Base-by-base conservation (phyloP, 1,140 invertebrate species). In the Caenorhabditis brenneri region DNA sequence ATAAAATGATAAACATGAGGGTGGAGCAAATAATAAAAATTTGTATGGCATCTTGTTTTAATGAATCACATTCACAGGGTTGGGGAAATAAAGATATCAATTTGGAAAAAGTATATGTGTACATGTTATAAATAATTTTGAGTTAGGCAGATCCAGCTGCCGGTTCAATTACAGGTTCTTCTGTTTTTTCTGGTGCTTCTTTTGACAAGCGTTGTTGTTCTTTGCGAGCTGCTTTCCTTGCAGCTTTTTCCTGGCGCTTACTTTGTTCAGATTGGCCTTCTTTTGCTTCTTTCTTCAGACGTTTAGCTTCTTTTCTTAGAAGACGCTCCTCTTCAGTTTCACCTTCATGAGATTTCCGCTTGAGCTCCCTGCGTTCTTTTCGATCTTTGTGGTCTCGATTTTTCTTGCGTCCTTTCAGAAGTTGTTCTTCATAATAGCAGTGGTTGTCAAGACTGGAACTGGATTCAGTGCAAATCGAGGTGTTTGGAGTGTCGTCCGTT, bases 321-420 rank as follows among this genome's bases (percentile, higher is more conserved):
- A 33, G 65, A 46, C 65, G 65, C n/a, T 74, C 65, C n/a, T 74
- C 65, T 74, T 74, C 65, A 74, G 33, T 74, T 74, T 74, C 65
- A 39, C 36, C 65, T 74, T 74, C 65, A 74, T n/a, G 65, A 7
- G 65, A 42, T n/a, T 74, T 74, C n/a, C n/a, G 42, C 36, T 74
- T 74, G 36, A 42, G 36, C n/a, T 74, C 65, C 33, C 24, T 74
- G 36, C 42, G 27, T 19, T 42, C 36, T 42, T 74, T 74, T 4
- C 16, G 12, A 4, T 74, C 36, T 24, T 74, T 74, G n/a, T 46
- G 5, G n/a, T 74, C 19, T 19, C 46, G 42, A 9, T 74, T 16
- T n/a, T 74, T 46, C 9, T 55, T 27, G 24, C 9, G 53, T 24
- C 10, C 7, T 24, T 51, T 51, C 15, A 0, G 53, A 27, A 2